Percentiles rank a stretch among this genome's conserved stretches.
phyloP scores from a whole-genome alignment of 1,140 invertebrate genomes.

The Reticulitermes speratus region DNA sequence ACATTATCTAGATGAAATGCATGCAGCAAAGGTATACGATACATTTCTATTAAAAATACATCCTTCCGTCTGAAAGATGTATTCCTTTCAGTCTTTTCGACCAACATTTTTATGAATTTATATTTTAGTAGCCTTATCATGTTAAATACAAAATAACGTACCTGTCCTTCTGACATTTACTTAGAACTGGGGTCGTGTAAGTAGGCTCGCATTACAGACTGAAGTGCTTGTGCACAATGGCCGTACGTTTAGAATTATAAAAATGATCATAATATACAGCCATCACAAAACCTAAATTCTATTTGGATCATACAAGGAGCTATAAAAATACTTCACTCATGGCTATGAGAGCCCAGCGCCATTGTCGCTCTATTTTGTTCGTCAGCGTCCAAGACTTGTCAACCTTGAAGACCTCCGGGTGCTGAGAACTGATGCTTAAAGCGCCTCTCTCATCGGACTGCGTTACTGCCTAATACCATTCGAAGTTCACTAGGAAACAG shows the following conservation, averaged over 20 bases:
- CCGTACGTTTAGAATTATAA: neutral
- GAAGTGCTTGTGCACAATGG: neutral
- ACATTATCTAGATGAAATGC: no score
- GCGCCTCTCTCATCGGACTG: neutral
- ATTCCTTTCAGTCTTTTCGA: no score
- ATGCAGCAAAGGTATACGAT: no score
- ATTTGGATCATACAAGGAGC: no score
- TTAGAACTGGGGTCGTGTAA: no score
- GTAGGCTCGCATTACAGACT: neutral
- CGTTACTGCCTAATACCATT: neutral
- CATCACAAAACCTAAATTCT: neutral
- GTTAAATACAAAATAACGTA: no score
- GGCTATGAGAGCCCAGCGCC: neutral
- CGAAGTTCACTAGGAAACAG: no score
- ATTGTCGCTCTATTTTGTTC: neutral
- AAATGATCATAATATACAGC: neutral
- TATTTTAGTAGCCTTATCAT: no score
- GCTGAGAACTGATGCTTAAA: neutral
- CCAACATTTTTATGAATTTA: no score
- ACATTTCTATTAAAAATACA: no score
- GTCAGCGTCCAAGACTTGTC: slow-evolving; percentile 1
- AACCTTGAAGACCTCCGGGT: slow-evolving; percentile 2
- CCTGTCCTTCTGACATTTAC: no score
- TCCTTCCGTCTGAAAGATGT: no score
- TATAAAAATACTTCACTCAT: neutral